phyloP scores from a whole-genome alignment of 2,888 invertebrate species.

The Lingula anatina region DNA sequence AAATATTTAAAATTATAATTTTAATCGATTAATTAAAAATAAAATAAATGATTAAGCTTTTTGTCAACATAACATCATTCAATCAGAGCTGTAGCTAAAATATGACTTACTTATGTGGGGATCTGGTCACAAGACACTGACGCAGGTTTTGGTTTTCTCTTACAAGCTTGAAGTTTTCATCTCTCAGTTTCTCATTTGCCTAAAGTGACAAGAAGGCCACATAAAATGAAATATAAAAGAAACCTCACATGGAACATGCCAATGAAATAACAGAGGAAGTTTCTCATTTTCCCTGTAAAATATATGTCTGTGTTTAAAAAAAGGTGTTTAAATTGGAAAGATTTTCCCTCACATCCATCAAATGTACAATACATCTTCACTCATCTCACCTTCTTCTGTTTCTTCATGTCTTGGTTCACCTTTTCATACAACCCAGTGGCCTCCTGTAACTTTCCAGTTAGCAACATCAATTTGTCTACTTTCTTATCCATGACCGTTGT shows the following conservation, averaged over 20 bases:
- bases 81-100: not conserved
- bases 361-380: not conserved
- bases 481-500: slow-evolving; percentile 6
- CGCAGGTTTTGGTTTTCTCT: slow-evolving; percentile 40
- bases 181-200: slow-evolving; percentile 39
- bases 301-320: no score
- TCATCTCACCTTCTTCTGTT: slow-evolving; percentile 27
- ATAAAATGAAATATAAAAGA: no score
- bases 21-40: not conserved
- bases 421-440: slow-evolving; percentile 32
- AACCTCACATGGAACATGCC: no score
- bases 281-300: no score
- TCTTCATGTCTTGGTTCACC: slow-evolving; percentile 29
- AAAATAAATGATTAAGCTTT: not conserved
- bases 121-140: slow-evolving; percentile 35
- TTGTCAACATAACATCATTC: no score
- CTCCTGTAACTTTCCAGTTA: slow-evolving; percentile 34
- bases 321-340: no score
- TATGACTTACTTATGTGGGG: slow-evolving; percentile 37
- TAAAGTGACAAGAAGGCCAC: no score
- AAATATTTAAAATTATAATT: no score
- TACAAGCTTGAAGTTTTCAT: slow-evolving; percentile 34
- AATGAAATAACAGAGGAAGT: no score
- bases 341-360: no score
- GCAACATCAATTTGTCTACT: slow-evolving; percentile 6